These are phyloP conservation scores for Sebastes jordani DNA, from an alignment of 2,797 vertebrate species.

Conservation along the genomic window DNA sequence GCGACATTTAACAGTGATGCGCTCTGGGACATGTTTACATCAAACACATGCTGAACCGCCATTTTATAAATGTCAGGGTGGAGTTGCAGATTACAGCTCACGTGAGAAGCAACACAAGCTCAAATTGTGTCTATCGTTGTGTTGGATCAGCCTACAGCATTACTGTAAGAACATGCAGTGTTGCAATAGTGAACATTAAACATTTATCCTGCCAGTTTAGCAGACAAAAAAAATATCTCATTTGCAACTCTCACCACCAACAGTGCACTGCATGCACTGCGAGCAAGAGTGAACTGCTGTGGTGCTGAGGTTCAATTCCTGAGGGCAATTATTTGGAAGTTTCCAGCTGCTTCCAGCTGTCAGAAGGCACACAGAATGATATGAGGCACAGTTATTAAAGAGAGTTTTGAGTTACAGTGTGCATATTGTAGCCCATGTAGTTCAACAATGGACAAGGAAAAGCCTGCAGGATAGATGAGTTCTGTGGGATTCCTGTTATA, in stretches of 20 bases:
- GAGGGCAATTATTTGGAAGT: slow-evolving; percentile 37
- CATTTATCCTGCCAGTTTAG: slow-evolving; percentile 24
- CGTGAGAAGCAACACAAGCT: slow-evolving; percentile 12
- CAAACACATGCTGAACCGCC: slow-evolving; percentile 54
- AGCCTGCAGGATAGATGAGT: slow-evolving; percentile 36
- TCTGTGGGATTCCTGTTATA: slow-evolving; percentile 29
- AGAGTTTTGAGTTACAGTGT: slow-evolving; percentile 28
- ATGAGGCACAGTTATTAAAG: slow-evolving; percentile 30
- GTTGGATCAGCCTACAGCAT: slow-evolving; percentile 9
- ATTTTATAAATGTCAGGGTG: slow-evolving; percentile 65
- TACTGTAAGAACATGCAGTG: not conserved
- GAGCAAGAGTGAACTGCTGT: slow-evolving; percentile 15
- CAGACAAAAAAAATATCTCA: slow-evolving; percentile 4
- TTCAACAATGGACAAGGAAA: slow-evolving; percentile 23
- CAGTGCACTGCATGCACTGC: not conserved
- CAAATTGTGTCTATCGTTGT: slow-evolving; percentile 6
- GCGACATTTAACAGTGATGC: slow-evolving; percentile 61
- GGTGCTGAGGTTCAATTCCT: slow-evolving; percentile 11
- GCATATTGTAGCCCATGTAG: slow-evolving; percentile 12
- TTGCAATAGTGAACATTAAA: slow-evolving; percentile 20
- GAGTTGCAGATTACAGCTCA: slow-evolving; percentile 31
- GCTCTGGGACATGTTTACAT: slow-evolving; percentile 61
- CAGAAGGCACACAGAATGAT: slow-evolving; percentile 23
- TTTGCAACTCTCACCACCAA: slow-evolving; percentile 28
- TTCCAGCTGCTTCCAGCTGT: slow-evolving; percentile 55